Percentiles rank a stretch among this genome's conserved stretches.
Conservation (phyloP, 2,888 invertebrate genomes). For the Campoletis raptor region DNA sequence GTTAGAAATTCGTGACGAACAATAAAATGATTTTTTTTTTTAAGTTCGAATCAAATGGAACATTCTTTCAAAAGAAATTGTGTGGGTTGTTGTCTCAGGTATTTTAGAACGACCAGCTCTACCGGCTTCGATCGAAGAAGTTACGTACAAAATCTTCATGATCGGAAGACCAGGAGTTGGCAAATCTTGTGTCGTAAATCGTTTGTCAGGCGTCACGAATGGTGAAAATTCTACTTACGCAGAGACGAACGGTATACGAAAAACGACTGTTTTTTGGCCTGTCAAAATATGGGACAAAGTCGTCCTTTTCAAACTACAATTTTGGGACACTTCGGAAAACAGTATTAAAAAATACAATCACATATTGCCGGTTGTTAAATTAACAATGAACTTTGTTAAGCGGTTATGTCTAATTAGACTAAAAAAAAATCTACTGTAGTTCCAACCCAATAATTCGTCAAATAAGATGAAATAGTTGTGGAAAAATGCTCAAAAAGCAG, state of each 20-base stretch:
- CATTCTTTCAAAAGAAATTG: background rate
- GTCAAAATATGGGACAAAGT: constrained; percentile 86
- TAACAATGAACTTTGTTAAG: background rate
- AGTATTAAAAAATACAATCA: constrained; percentile 87
- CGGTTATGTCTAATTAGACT: background rate
- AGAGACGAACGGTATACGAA: constrained; percentile 86
- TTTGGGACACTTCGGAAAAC: constrained; percentile 87
- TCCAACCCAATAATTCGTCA: too few species aligned
- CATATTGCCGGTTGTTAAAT: constrained; percentile 85
- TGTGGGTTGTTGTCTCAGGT: constrained; percentile 79
- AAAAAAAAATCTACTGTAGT: too few species aligned
- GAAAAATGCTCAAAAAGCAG: too few species aligned
- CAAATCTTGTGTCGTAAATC: constrained; percentile 86
- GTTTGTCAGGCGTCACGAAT: constrained; percentile 84
- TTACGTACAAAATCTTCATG: constrained; percentile 86
- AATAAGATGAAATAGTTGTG: too few species aligned
- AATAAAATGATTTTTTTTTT: background rate
- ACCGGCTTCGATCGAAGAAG: constrained; percentile 86
- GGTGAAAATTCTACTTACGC: constrained; percentile 80
- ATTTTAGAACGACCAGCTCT: constrained; percentile 86
- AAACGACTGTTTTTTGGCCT: constrained; percentile 87
- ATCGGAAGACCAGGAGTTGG: constrained; percentile 86
- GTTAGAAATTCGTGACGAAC: constrained; percentile 66
- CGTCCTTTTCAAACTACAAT: constrained; percentile 86
- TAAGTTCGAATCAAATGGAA: background rate